These are phyloP conservation scores for Eubasilissa splendida DNA, from an alignment of 2,888 invertebrate species.

Conservation along the genomic window DNA sequence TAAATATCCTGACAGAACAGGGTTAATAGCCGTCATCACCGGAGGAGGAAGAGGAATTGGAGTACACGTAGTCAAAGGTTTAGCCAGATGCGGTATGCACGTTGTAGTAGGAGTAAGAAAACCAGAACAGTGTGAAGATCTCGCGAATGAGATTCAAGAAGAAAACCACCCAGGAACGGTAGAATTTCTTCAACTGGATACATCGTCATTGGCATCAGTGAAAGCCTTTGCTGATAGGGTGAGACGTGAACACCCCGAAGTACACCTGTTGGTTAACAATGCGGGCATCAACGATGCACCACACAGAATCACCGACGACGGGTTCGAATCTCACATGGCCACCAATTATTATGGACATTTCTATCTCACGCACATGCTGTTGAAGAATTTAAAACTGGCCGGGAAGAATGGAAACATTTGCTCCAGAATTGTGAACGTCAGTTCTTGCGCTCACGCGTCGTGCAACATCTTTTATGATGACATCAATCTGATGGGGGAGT, in stretches of 20 bases:
- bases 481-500: constrained; percentile 77
- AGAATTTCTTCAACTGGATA: constrained; percentile 81
- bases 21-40: constrained; percentile 85
- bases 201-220: constrained; percentile 84
- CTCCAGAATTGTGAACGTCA: constrained; percentile 88
- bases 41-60: constrained; percentile 93
- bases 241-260: constrained; percentile 74
- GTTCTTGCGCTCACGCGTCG: constrained; percentile 85
- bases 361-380: constrained; percentile 83
- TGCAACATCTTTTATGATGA: constrained; percentile 85
- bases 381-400: constrained; percentile 80
- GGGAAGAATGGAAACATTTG: constrained; percentile 72
- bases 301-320: constrained; percentile 83
- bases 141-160: constrained; percentile 68
- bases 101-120: constrained; percentile 84
- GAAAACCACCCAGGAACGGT: constrained; percentile 73
- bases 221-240: constrained; percentile 81
- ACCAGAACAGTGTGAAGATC: constrained; percentile 70
- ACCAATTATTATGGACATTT: constrained; percentile 92
- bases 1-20: constrained; percentile 78
- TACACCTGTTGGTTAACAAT: constrained; percentile 87
- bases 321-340: constrained; percentile 88
- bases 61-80: constrained; percentile 80
- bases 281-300: constrained; percentile 94
- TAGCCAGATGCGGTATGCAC: constrained; percentile 83